phyloP scores from a whole-genome alignment of 1,140 invertebrate species.

The Platyura marginata region DNA sequence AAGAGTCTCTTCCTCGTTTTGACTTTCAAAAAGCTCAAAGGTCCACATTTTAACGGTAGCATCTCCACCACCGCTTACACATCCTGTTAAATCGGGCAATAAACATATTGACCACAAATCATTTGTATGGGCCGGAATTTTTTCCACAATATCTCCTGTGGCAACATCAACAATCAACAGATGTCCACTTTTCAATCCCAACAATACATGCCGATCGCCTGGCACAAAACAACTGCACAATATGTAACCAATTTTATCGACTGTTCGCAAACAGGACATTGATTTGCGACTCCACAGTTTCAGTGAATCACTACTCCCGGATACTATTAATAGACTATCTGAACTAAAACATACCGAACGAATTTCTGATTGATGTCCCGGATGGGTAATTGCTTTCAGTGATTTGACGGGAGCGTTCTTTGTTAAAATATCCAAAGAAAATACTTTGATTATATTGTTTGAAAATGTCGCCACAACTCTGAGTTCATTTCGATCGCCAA shows the following conservation, averaged over 20 bases:
- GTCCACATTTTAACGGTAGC: conserved; percentile 87
- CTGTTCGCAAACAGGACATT: conserved; percentile 66
- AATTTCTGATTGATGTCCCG: conserved; percentile 81
- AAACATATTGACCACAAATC: conserved; percentile 62
- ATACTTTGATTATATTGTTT: conserved; percentile 51
- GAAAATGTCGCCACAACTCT: conserved; percentile 39
- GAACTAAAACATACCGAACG: conserved; percentile 75
- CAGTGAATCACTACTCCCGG: conserved; percentile 67
- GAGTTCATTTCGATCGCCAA: conserved; percentile 46
- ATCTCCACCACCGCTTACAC: conserved; percentile 74
- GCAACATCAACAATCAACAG: conserved; percentile 78
- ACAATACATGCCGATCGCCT: conserved; percentile 77
- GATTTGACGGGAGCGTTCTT: conserved; percentile 32
- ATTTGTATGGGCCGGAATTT: conserved; percentile 56
- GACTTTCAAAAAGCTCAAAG: conserved; percentile 55
- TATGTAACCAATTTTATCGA: conserved; percentile 43
- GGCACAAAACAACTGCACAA: conserved; percentile 67
- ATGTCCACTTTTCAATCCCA: conserved; percentile 73
- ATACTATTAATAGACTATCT: conserved; percentile 70
- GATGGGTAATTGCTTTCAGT: conserved; percentile 32
- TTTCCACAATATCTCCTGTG: conserved; percentile 56
- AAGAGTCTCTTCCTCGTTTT: conserved; percentile 2
- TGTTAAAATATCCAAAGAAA: conserved; percentile 31
- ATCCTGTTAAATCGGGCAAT: conserved; percentile 58
- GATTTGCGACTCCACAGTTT: conserved; percentile 90